Evolutionary conservation across 2,113 vertebrate species (phyloP), one percentile per base, ranked within the genome.

Genomic region (Australoheros scitulus): DNA sequence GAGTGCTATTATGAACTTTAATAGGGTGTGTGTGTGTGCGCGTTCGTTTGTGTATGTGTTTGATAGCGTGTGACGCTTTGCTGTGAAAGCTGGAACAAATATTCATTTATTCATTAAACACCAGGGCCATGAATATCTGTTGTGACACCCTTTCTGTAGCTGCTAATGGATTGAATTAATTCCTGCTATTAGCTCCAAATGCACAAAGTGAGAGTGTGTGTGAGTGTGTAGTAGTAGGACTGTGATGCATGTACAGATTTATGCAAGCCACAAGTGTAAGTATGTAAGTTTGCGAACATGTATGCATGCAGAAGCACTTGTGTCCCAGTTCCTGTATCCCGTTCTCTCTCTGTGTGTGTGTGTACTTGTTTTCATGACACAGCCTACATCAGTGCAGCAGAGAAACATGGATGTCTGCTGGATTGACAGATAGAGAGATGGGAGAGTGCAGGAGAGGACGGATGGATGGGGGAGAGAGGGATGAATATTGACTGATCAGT

Each of bases 61-160:
- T 52, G 82, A 61, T 26, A 24, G 76, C 24, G 24, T 79, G 80
- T 82, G 84, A 89, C 80, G 81, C 87, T 85, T 83, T 80, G 79
- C 89, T 87, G 68, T 77, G 77, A 89, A 93, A 93, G 90, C 88
- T 59, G 82, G 61, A 94, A 94, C 94, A 95, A 95, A 95, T 95
- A 96, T 96, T 95, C 91, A 96, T 96, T 95, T 96, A 96, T 95
- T 96, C 96, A 96, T 96, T 95, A 95, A 95, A 95, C 91, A 91
- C 82, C 80, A 84, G 80, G 86, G 85, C 89, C 89, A 83, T 87
- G 90, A 92, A 93, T 89, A 94, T 94, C 65, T 93, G 92, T 92
- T 94, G 87, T 91, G 94, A 95, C 95, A 95, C 84, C 88, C 86
- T 84, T 90, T 93, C 90, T 92, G 89, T 92, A 88, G 84, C 90